Conservation (phyloP, 2,113 vertebrate genomes). For the Solea solea region DNA sequence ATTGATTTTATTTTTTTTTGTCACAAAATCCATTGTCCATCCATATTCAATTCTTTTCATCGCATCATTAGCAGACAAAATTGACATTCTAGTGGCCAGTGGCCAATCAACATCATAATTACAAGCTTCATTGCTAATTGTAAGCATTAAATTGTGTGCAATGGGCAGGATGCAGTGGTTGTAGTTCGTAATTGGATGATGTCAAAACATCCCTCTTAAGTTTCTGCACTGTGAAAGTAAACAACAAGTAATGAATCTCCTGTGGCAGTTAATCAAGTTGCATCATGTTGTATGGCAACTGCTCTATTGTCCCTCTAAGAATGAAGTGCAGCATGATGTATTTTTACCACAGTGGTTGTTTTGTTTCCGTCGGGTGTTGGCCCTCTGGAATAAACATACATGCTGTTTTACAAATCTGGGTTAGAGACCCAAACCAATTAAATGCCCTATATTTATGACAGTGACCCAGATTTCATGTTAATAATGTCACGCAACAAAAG, state of each 20-base stretch:
- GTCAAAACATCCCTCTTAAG: background rate
- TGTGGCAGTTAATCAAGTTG: background rate
- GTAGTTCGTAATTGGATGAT: conserved; percentile 19
- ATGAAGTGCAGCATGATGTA: background rate
- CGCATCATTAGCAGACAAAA: conserved; percentile 1
- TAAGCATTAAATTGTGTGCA: conserved; percentile 23
- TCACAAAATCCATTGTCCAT: background rate
- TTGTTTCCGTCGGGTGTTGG: background rate
- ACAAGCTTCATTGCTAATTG: conserved; percentile 20
- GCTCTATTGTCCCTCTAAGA: background rate
- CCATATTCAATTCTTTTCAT: conserved; percentile 26
- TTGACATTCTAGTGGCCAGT: too few relatives aligned
- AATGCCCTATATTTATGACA: conserved; percentile 42
- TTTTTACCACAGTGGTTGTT: conserved; percentile 7
- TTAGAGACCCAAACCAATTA: conserved; percentile 43
- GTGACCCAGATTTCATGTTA: conserved; percentile 48
- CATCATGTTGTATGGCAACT: background rate
- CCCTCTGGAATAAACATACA: conserved; percentile 20
- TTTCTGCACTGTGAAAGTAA: conserved; percentile 2
- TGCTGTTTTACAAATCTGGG: conserved; percentile 32
- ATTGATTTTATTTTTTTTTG: background rate
- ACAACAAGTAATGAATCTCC: conserved; percentile 5
- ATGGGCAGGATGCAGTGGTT: background rate
- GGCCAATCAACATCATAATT: conserved; percentile 29
- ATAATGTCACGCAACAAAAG: conserved; percentile 40